A percentile compares a stretch with the other conserved stretches of the same genome.
Conservation (phyloP, 2,113 vertebrate genomes). For the Delphinapterus leucas region DNA sequence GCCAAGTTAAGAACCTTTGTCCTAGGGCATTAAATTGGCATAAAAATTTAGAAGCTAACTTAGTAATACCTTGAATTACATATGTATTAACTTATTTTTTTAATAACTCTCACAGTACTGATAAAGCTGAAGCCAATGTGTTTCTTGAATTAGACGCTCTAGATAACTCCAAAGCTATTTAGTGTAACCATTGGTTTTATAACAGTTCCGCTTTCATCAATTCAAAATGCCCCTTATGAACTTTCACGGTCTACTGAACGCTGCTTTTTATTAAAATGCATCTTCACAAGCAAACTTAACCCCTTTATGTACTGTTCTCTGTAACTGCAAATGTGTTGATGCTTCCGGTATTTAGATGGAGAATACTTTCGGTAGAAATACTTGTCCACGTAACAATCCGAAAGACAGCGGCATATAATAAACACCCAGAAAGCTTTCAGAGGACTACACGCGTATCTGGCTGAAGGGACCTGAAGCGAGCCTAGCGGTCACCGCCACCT, state of each 20-base stretch:
- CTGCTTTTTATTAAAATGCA: neutral
- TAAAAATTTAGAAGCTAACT: neutral
- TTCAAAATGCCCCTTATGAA: neutral
- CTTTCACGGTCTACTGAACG: neutral
- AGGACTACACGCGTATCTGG: accelerated
- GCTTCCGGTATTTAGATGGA: neutral
- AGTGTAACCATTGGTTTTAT: neutral
- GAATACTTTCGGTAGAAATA: neutral
- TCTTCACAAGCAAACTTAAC: neutral
- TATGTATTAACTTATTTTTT: neutral
- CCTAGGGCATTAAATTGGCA: neutral
- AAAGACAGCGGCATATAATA: neutral
- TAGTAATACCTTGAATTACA: neutral
- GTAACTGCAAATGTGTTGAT: neutral
- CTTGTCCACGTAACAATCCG: neutral
- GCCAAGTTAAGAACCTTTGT: neutral
- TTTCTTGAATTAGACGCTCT: neutral
- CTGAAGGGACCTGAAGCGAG: neutral
- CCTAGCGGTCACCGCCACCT: accelerated
- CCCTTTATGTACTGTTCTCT: neutral
- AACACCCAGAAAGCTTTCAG: neutral
- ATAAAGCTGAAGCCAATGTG: neutral
- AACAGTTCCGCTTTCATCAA: neutral
- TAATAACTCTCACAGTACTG: neutral
- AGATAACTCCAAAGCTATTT: neutral